Percentiles rank a stretch among this genome's conserved stretches.
Conservation (phyloP, 2,888 invertebrate genomes). For the Crepidodera aurea region DNA sequence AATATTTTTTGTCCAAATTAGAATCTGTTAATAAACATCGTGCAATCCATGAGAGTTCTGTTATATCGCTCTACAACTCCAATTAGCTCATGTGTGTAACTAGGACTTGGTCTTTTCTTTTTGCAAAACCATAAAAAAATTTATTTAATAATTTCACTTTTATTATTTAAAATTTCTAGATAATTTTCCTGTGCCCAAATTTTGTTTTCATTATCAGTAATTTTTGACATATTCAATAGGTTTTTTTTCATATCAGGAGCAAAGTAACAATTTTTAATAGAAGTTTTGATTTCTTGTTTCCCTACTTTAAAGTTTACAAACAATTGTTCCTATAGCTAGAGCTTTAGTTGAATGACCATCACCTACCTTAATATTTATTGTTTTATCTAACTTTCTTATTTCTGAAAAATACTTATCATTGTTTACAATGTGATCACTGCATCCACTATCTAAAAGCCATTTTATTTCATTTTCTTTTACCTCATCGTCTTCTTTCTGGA, state of each 20-base stretch:
- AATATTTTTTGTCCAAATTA: slow-evolving; percentile 18
- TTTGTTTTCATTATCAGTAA: slow-evolving; percentile 7
- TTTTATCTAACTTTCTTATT: slow-evolving; percentile 12
- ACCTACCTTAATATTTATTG: slow-evolving; percentile 2
- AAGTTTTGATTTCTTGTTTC: background rate
- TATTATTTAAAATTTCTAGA: slow-evolving; percentile 4
- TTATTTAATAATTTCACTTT: slow-evolving; percentile 1
- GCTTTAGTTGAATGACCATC: slow-evolving; percentile 5
- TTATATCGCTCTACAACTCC: slow-evolving; percentile 25
- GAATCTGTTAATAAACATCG: slow-evolving; percentile 22
- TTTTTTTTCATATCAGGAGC: slow-evolving; percentile 18
- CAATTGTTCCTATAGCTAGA: slow-evolving; percentile 17
- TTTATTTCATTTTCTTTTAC: slow-evolving; percentile 8
- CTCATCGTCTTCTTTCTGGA: background rate
- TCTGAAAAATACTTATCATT: slow-evolving; percentile 14
- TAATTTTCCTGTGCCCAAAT: slow-evolving; percentile 4
- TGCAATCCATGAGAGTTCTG: slow-evolving; percentile 22
- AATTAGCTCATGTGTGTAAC: slow-evolving; percentile 22
- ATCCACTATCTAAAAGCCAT: slow-evolving; percentile 21
- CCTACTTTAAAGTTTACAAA: slow-evolving; percentile 12
- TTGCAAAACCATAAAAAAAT: slow-evolving; percentile 1
- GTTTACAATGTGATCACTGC: slow-evolving; percentile 6
- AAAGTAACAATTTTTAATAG: slow-evolving; percentile 17
- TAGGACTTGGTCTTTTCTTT: slow-evolving; percentile 18
- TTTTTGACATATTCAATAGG: slow-evolving; percentile 15